Evolutionary conservation across 2,113 vertebrate species (phyloP).

Genomic region (Chloropsis hardwickii): DNA sequence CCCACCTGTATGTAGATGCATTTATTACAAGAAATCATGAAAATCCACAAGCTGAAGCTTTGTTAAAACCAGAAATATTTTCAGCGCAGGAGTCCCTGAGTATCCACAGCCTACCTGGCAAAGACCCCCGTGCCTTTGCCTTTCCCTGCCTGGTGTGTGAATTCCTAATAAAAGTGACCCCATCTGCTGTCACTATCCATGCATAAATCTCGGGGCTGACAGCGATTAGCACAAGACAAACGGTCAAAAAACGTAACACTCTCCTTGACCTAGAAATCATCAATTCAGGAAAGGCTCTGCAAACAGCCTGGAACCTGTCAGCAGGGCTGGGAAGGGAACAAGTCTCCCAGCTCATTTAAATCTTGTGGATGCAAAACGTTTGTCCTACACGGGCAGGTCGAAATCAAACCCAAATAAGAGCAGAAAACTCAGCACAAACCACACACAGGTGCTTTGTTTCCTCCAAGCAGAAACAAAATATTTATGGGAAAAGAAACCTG

Average conservation of each 20-base stretch:
- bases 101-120: neutral
- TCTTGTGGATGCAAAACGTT: slow-evolving; percentile 27
- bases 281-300: slow-evolving; percentile 51
- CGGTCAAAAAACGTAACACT: slow-evolving; percentile 27
- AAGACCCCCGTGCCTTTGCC: neutral
- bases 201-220: slow-evolving; percentile 43
- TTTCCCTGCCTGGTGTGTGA: neutral
- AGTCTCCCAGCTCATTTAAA: slow-evolving; percentile 41
- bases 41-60: neutral
- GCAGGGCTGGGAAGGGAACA: slow-evolving; percentile 33
- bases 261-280: slow-evolving; percentile 69
- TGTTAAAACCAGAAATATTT: neutral
- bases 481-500: neutral
- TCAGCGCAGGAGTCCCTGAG: neutral
- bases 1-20: neutral
- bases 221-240: slow-evolving; percentile 61
- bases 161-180: slow-evolving; percentile 45
- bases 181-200: slow-evolving; percentile 43
- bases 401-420: neutral
- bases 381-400: slow-evolving; percentile 4
- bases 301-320: slow-evolving; percentile 39
- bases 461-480: neutral
- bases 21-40: neutral
- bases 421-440: neutral
- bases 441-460: neutral